phyloP scores from a whole-genome alignment of 2,888 invertebrate species.

The Julus scandinavius region DNA sequence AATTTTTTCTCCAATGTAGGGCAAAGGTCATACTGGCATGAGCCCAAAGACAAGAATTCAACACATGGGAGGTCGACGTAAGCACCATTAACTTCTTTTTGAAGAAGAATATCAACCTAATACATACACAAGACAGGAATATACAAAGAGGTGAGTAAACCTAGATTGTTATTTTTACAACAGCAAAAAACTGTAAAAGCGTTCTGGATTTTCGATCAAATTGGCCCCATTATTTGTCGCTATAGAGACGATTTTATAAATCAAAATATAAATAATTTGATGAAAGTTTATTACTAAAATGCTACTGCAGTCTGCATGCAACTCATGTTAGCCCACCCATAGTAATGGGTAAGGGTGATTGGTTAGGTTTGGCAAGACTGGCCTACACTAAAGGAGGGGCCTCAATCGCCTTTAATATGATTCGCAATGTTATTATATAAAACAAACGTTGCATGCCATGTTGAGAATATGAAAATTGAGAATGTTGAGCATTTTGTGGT shows the following conservation, averaged over 20 bases:
- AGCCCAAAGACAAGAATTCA: background rate
- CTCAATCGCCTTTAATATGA: no score
- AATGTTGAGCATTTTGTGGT: no score
- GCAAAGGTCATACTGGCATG: conserved; percentile 51
- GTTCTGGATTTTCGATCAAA: no score
- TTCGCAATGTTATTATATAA: no score
- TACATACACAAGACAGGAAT: background rate
- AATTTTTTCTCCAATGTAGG: background rate
- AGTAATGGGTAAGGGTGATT: no score
- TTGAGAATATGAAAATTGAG: background rate
- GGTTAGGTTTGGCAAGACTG: no score
- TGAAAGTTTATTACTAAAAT: no score
- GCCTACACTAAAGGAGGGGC: no score
- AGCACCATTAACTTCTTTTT: background rate
- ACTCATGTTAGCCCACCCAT: no score
- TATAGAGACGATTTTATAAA: background rate
- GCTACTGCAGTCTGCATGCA: no score
- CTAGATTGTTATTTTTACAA: background rate
- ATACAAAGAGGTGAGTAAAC: background rate
- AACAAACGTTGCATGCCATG: background rate
- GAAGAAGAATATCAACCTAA: background rate
- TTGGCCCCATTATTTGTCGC: background rate
- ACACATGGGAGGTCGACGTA: conserved; percentile 49
- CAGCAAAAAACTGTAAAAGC: no score
- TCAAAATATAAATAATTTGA: no score